Evolutionary conservation across 2,888 invertebrate species (phyloP).

Genomic region (Cryptocheilus praepositus): DNA sequence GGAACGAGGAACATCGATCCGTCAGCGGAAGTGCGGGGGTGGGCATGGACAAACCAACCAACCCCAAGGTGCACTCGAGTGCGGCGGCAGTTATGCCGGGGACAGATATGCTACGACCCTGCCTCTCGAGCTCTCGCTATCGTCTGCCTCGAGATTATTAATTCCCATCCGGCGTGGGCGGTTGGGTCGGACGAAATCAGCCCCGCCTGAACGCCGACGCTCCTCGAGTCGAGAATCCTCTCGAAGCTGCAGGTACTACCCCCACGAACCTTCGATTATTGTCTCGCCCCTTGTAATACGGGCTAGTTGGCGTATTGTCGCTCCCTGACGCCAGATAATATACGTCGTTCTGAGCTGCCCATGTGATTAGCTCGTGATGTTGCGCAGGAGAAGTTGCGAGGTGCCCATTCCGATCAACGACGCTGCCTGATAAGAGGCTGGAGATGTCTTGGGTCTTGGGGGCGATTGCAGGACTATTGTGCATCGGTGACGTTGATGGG

Average conservation of each 20-base stretch:
- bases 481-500: no score
- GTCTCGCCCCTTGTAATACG: conserved; percentile 7
- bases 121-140: conserved; percentile 41
- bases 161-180: conserved; percentile 27
- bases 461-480: no score
- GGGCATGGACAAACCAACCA: no score
- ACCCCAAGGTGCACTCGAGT: not conserved
- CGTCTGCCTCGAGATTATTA: conserved; percentile 49
- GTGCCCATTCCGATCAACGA: no score
- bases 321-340: conserved; percentile 1
- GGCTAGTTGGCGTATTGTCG: not conserved
- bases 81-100: conserved; percentile 30
- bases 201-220: not conserved
- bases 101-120: conserved; percentile 16
- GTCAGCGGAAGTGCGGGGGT: no score
- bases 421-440: no score
- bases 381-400: no score
- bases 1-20: no score
- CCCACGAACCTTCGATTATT: conserved; percentile 3
- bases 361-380: no score
- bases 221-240: conserved; percentile 5
- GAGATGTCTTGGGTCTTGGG: no score
- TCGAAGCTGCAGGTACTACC: not conserved
- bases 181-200: not conserved
- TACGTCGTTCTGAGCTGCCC: no score